Evolutionary conservation across 2,888 invertebrate species (phyloP).

Genomic region (Halocaridina rubra): DNA sequence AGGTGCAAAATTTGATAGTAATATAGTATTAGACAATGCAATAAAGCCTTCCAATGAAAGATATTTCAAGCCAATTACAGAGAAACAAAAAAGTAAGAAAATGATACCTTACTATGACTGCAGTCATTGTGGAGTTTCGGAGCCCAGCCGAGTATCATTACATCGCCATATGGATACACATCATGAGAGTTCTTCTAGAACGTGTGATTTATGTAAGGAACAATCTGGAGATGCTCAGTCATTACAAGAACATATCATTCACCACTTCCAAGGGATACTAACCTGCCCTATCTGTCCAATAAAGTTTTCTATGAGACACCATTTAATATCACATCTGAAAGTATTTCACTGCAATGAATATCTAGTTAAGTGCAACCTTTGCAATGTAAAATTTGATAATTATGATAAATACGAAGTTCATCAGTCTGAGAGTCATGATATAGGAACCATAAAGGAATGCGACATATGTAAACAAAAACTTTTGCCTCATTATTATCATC

Average conservation of each 20-base stretch:
- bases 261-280: constrained; percentile 37
- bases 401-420: constrained; percentile 31
- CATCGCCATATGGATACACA: constrained; percentile 32
- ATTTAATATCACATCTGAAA: constrained; percentile 23
- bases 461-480: constrained; percentile 37
- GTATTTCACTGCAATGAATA: constrained; percentile 13
- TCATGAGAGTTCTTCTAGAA: constrained; percentile 20
- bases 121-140: not conserved
- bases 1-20: not conserved
- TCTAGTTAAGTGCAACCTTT: constrained; percentile 9
- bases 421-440: constrained; percentile 7
- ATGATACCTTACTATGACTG: not conserved
- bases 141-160: not conserved
- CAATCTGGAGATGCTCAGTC: constrained; percentile 5
- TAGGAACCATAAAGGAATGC: constrained; percentile 22
- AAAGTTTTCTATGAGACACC: constrained; percentile 27
- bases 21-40: no score
- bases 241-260: constrained; percentile 29
- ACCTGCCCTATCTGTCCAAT: constrained; percentile 45
- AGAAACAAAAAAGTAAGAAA: not conserved
- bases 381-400: constrained; percentile 1
- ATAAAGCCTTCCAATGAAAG: no score
- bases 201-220: constrained; percentile 29
- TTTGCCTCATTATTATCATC: constrained; percentile 17
- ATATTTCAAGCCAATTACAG: no score